Percentiles rank a stretch among this genome's conserved stretches.
These are phyloP conservation scores for Dione juno DNA, from an alignment of 2,888 invertebrate species.

Conservation along the genomic window DNA sequence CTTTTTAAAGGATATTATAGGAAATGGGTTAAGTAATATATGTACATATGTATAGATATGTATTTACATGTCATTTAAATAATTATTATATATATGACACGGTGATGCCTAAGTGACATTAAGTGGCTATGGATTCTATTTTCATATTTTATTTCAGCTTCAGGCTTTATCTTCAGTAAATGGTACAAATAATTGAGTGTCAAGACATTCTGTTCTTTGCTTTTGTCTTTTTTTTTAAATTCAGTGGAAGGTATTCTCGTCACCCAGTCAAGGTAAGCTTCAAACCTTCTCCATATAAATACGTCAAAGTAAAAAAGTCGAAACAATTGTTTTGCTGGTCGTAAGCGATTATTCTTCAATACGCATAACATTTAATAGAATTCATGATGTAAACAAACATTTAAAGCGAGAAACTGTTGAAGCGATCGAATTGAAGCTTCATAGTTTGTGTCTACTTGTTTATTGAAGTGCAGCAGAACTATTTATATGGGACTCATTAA, in stretches of 20 bases:
- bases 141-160: too few relatives aligned
- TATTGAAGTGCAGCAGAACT: constrained; percentile 20
- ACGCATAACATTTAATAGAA: background rate
- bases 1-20: constrained; percentile 39
- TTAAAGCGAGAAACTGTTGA: constrained; percentile 10
- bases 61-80: background rate
- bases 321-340: too few relatives aligned
- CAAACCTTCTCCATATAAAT: too few relatives aligned
- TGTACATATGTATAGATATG: background rate
- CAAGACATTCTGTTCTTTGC: too few relatives aligned
- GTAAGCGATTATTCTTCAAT: background rate
- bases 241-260: too few relatives aligned
- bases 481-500: constrained; percentile 22
- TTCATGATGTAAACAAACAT: constrained; percentile 5
- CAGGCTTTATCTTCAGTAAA: too few relatives aligned
- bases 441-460: constrained; percentile 19
- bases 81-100: background rate
- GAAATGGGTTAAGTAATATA: constrained; percentile 19
- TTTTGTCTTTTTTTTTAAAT: too few relatives aligned
- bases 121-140: background rate
- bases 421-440: constrained; percentile 15
- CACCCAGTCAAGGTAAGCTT: too few relatives aligned
- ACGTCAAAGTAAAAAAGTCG: background rate
- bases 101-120: background rate
- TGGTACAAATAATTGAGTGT: too few relatives aligned